Percentiles rank a stretch among this genome's conserved stretches.
Evolutionary conservation across 2,888 invertebrate species (phyloP).

Genomic region (Tyria jacobaeae): DNA sequence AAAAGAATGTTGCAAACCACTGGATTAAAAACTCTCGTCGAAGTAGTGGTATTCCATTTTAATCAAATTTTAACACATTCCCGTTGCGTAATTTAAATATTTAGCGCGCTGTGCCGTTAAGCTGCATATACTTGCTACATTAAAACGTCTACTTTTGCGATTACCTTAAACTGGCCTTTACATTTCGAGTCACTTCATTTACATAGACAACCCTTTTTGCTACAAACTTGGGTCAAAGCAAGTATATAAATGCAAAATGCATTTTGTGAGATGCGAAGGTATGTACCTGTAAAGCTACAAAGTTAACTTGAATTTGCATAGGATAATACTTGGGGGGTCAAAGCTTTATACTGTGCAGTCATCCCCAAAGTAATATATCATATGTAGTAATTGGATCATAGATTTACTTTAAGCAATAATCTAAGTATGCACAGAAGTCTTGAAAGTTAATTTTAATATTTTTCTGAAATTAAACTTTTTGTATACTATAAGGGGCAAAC

Average conservation of each 20-base stretch:
- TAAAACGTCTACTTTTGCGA: conserved; percentile 13
- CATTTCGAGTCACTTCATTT: conserved; percentile 28
- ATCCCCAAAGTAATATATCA: conserved; percentile 19
- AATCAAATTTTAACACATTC: conserved; percentile 14
- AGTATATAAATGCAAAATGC: conserved; percentile 30
- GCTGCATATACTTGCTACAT: conserved; percentile 10
- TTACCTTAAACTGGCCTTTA: neutral
- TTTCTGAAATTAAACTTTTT: too few relatives aligned
- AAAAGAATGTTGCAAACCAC: too few relatives aligned
- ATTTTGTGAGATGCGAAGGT: conserved; percentile 23
- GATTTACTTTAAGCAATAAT: too few relatives aligned
- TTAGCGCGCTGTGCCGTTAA: conserved; percentile 9
- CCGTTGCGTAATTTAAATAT: conserved; percentile 18
- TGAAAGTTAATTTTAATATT: too few relatives aligned
- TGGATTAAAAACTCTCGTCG: neutral
- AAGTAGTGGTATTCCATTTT: conserved; percentile 14
- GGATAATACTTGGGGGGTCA: conserved; percentile 27
- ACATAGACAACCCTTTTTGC: conserved; percentile 31
- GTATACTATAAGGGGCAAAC: too few relatives aligned
- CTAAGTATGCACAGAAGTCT: too few relatives aligned
- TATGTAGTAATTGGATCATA: too few relatives aligned
- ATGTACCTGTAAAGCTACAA: neutral
- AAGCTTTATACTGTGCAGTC: conserved; percentile 18
- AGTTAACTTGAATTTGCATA: conserved; percentile 37
- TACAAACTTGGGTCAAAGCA: conserved; percentile 23